Evolutionary conservation across 2,797 vertebrate species (phyloP).

Genomic region (Sebastolobus alascanus): DNA sequence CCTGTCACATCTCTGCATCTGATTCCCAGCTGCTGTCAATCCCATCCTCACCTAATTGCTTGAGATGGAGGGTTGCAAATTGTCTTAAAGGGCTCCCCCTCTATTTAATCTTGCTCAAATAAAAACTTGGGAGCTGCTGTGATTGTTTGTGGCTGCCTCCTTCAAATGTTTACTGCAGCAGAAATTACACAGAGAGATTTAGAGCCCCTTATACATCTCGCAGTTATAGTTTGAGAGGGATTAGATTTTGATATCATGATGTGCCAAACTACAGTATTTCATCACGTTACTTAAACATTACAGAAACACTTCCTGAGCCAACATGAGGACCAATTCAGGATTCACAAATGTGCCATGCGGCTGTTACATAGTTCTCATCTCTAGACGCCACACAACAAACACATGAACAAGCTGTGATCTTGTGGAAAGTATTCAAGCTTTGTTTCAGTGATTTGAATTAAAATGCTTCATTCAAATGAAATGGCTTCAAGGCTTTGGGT

Average conservation of each 20-base stretch:
- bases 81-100: slow-evolving; percentile 50
- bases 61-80: slow-evolving; percentile 66
- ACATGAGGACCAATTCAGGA: neutral
- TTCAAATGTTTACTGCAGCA: slow-evolving; percentile 47
- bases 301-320: slow-evolving; percentile 14
- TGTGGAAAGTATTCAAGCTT: neutral
- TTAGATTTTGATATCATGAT: slow-evolving; percentile 15
- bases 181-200: slow-evolving; percentile 44
- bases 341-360: neutral
- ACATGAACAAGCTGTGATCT: too few species aligned
- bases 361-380: neutral
- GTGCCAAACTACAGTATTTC: slow-evolving; percentile 7
- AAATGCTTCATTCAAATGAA: slow-evolving; percentile 16
- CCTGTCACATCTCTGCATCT: slow-evolving; percentile 65
- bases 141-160: slow-evolving; percentile 46
- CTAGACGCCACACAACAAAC: too few species aligned
- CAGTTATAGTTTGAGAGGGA: slow-evolving; percentile 10
- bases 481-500: slow-evolving; percentile 41
- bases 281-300: neutral
- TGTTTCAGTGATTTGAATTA: slow-evolving; percentile 47
- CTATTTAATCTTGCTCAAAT: slow-evolving; percentile 54
- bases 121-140: slow-evolving; percentile 43
- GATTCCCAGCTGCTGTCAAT: slow-evolving; percentile 64
- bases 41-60: slow-evolving; percentile 69
- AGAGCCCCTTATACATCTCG: neutral